Base-by-base conservation (phyloP, 2,797 vertebrate genomes). In the Sebastes iracundus region DNA sequence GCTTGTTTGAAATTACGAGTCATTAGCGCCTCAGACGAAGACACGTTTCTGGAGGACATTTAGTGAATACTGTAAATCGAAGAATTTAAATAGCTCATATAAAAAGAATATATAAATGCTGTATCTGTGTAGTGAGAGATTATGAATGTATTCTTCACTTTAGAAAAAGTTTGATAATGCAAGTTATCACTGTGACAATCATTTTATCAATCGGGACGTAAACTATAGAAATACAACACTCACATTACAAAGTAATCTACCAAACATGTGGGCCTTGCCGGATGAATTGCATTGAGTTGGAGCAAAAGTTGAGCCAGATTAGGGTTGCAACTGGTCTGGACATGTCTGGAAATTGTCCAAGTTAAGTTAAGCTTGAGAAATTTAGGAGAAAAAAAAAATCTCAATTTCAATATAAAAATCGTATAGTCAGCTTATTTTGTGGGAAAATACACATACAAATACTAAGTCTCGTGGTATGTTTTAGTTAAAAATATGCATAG, bases 401-500 rank as follows among this genome's bases (percentile, higher is more conserved):
- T 10, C 5, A 42, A 42, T 16, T 0, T 46, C 42, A 46, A 46
- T 18, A 46, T 46, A 46, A 46, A 46, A 0, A 46, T 46, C 2
- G 6, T 46, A 46, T 46, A 42, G 38, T 7, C 38, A 42, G 4
- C 38, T 42, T 42, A 42, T 16, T 38, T 42, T 42, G 38, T 0
- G 38, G 38, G 38, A 7, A 42, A 42, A 42, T 42, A 46, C 6
- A 46, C 14, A 46, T 18, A 18, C 0, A 46, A 7, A 46, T 46
- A 46, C 1, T 16, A 0, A 3, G 42, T 46, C 42, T 46, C 42
- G 7, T 18, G 42, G 16, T 18, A 46, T 46, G 42, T 18, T 46
- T 46, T 46, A 0, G 42, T 46, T 46, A 46, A 18, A 46, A 46
- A 0, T 18, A 46, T 46, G 1, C 0, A 0, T 18, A 7, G 16